Evolutionary conservation across 2,888 invertebrate species (phyloP).

Genomic region (Metopia argyrocephala): DNA sequence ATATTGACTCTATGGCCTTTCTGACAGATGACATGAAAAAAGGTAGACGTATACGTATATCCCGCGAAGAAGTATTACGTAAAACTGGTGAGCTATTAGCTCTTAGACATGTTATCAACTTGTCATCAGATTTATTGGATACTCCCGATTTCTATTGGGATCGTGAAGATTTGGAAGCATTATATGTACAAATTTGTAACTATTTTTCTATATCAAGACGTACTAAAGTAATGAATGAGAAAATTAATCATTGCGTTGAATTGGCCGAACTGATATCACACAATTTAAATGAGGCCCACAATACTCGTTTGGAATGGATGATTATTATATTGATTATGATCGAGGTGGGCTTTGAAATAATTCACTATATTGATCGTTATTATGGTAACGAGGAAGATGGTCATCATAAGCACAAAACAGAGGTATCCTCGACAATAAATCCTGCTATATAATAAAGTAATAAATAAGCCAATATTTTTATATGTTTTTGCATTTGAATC

Average conservation of each 20-base stretch:
- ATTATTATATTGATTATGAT: conserved; percentile 96
- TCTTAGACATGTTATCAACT: conserved; percentile 91
- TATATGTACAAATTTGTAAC: conserved; percentile 89
- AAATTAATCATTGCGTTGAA: conserved; percentile 95
- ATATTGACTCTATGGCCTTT: conserved; percentile 89
- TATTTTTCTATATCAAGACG: conserved; percentile 92
- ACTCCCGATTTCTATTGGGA: conserved; percentile 99
- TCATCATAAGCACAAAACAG: conserved; percentile 4
- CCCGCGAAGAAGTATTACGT: conserved; percentile 82
- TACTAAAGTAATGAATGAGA: conserved; percentile 97
- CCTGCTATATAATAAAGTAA: conserved; percentile 18
- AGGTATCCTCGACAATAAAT: not conserved
- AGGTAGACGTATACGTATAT: conserved; percentile 84
- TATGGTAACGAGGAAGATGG: conserved; percentile 56
- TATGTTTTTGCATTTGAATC: not conserved
- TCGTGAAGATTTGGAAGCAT: conserved; percentile 89
- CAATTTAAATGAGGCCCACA: conserved; percentile 95
- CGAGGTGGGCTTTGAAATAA: conserved; percentile 92
- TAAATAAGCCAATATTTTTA: not conserved
- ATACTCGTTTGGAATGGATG: conserved; percentile 97
- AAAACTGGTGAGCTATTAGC: conserved; percentile 94
- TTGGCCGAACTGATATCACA: conserved; percentile 92
- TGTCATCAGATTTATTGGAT: conserved; percentile 95
- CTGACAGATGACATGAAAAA: conserved; percentile 89
- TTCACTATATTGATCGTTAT: conserved; percentile 87